Evolutionary conservation across 2,797 vertebrate species (phyloP), one percentile per base, ranked within the genome.

Genomic region (Capromys pilorides): DNA sequence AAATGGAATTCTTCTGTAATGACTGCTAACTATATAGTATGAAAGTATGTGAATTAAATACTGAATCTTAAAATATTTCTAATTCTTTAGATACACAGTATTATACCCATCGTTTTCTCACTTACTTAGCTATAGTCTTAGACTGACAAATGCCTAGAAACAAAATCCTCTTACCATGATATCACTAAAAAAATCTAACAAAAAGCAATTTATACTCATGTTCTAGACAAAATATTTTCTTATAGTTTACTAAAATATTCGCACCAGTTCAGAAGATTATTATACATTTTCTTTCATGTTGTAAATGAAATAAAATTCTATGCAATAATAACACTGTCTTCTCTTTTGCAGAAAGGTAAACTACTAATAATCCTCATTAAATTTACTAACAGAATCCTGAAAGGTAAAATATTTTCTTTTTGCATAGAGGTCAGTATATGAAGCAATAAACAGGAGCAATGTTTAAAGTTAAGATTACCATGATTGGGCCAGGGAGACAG

Each of bases 61-160:
- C 0, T 31, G 22, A 77, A 78, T 94, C 49, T 95, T 91, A 94
- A 89, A 82, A 82, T 93, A 89, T 24, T 89, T 86, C 64, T 49
- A 92, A 86, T 66, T 64, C 26, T 88, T 91, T 77, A 88, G 90
- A 91, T 83, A n/a, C 69, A 41, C n/a, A 91, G 28, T 77, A 49
- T 28, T 75, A 57, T 81, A 57, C n/a, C 80, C 10, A 18, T 9
- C 49, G 45, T 67, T 22, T 67, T 66, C 64, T 49, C 62, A 71
- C 13, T 64, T 71, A 86, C 13, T 49, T 83, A 79, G 39, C 33
- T 12, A 75, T 36, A 73, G 24, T 82, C 21, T 93, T 77, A 89
- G 66, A 91, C 21, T 77, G 54, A 91, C 33, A 95, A 91, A 49
- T 86, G 33, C 19, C 86, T 79, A 93, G 57, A 94, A 96, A 92